Base-by-base conservation (phyloP, 2,888 invertebrate genomes). In the Xestia ashworthii region DNA sequence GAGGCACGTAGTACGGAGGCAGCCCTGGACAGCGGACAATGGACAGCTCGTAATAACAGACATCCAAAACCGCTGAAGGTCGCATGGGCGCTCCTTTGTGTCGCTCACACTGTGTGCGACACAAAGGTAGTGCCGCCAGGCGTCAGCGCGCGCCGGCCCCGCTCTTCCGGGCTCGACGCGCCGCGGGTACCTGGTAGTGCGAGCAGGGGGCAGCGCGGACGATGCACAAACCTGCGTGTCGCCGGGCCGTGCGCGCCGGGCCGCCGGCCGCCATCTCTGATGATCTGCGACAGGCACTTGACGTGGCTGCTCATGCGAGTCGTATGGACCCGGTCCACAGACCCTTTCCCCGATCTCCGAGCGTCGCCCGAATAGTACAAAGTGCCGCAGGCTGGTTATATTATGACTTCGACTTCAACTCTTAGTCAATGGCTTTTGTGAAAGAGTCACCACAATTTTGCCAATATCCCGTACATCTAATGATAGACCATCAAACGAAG, bases 21-120 rank as follows among this genome's bases (percentile, higher is more conserved):
- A 72, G 32, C 82, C 82, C 81, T 82, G 44, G n/a, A 6, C 19
- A 19, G 14, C 38, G n/a, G 16, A n/a, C 58, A 32, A 16, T 6
- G 9, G 19, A 6, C 71, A 41, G 62, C 22, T 64, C 80, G 38
- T 38, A 55, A 65, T 58, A 32, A 44, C 44, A 22, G 77, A 77
- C 58, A 22, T 76, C 81, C 78, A 71, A 67, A 76, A 68, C 32
- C 14, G 81, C 14, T 25, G 83, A 81, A 81, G 81, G 83, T 55
- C 81, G 68, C 67, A 48, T 32, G 46, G 22, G 19, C 46, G 44
- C 71, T 50, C 55, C 41, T 58, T 69, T 69, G 58, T 53, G 64
- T 19, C 55, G 25, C 55, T 41, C 68, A 38, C 75, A 25, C 16
- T 25, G 48, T 64, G 68, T n/a, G n/a, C n/a, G n/a, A n/a, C 55